Conservation (phyloP, 2,797 vertebrate species). For the Philypnodon macrostomus region DNA sequence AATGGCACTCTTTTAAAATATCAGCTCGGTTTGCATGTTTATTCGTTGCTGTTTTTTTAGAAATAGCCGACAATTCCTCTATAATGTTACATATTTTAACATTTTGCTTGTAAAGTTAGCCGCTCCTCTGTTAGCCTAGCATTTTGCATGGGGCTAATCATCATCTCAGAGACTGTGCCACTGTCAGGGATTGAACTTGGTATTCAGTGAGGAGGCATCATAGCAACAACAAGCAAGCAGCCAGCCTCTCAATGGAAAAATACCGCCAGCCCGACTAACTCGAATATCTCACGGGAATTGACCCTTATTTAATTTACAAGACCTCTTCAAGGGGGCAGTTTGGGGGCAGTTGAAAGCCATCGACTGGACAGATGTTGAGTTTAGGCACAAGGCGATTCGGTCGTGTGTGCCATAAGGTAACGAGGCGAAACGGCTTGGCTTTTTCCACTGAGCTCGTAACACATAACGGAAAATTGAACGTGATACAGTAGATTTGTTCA, state of each 20-base stretch:
- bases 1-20: neutral
- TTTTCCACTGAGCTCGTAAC: neutral
- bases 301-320: neutral
- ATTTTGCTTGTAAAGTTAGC: slow-evolving; percentile 43
- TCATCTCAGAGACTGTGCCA: slow-evolving; percentile 40
- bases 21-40: neutral
- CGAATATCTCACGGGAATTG: neutral
- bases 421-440: neutral
- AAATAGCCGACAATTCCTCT: too few species aligned
- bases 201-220: slow-evolving; percentile 49
- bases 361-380: slow-evolving; percentile 13
- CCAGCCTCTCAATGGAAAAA: slow-evolving; percentile 21
- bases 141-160: slow-evolving; percentile 37
- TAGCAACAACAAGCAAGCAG: too few species aligned
- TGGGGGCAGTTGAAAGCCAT: slow-evolving; percentile 16
- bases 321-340: slow-evolving; percentile 6
- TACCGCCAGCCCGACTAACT: neutral
- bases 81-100: too few species aligned
- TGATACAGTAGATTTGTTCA: slow-evolving; percentile 1
- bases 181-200: slow-evolving; percentile 59
- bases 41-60: accelerated
- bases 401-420: slow-evolving; percentile 9
- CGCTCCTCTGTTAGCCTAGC: slow-evolving; percentile 39
- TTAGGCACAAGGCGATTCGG: slow-evolving; percentile 18
- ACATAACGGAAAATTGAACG: neutral